Evolutionary conservation across 92 coral and sea anemone species (phyloP).

Genomic region (Pocillopora meandrina): DNA sequence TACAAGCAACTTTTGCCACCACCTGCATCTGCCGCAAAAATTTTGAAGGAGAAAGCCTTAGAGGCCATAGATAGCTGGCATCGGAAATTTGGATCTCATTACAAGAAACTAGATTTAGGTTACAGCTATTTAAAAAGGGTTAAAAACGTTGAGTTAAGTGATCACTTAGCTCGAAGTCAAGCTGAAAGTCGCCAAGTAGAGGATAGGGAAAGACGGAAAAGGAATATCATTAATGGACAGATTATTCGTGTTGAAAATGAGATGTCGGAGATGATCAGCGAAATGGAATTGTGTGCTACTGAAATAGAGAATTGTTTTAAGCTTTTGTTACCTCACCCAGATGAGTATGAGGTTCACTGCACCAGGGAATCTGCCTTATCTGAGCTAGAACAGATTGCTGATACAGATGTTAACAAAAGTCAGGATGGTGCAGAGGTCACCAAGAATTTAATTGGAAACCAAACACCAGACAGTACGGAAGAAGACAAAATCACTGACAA

Average conservation of each 20-base stretch:
- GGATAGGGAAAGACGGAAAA: slow-evolving; percentile 69
- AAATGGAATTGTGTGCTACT: slow-evolving; percentile 74
- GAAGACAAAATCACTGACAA: slow-evolving; percentile 4
- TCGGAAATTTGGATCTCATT: slow-evolving; percentile 85
- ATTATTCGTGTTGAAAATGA: slow-evolving; percentile 75
- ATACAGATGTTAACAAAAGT: not conserved
- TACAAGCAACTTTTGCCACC: slow-evolving; percentile 77
- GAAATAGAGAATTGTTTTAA: slow-evolving; percentile 94
- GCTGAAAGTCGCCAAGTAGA: slow-evolving; percentile 70
- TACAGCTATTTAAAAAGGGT: slow-evolving; percentile 82
- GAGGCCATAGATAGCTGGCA: slow-evolving; percentile 86
- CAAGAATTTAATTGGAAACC: not conserved
- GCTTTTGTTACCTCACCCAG: slow-evolving; percentile 90
- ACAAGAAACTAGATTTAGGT: slow-evolving; percentile 89
- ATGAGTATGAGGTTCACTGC: slow-evolving; percentile 78
- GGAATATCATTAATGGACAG: slow-evolving; percentile 61
- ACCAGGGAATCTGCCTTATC: slow-evolving; percentile 3
- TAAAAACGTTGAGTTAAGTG: slow-evolving; percentile 80
- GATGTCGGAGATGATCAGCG: slow-evolving; percentile 76
- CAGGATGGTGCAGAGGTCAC: not conserved
- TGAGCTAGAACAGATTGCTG: not conserved
- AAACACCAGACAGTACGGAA: not conserved
- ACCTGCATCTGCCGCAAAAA: slow-evolving; percentile 68
- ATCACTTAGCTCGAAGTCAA: slow-evolving; percentile 57
- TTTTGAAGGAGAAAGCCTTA: slow-evolving; percentile 67